Evolutionary conservation across 1,140 invertebrate genomes (phyloP).

Genomic region (Pseudomyrmex cubaensis): DNA sequence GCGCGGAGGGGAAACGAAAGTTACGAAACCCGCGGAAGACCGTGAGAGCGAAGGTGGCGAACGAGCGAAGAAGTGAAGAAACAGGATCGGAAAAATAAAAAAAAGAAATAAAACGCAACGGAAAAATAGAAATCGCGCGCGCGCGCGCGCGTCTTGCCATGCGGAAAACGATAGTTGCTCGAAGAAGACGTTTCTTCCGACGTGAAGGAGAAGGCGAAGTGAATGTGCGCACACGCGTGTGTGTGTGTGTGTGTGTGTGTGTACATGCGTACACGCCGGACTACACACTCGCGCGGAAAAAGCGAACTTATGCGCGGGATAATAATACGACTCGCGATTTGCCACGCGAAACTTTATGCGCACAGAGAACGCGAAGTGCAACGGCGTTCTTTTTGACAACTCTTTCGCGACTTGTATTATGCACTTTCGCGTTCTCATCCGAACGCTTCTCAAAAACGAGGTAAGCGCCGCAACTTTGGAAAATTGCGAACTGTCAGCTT

Average conservation of each 20-base stretch:
- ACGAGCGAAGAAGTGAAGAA: background rate
- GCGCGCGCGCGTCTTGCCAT: conserved; percentile 7
- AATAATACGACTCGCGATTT: conserved; percentile 37
- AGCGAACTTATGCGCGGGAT: conserved; percentile 39
- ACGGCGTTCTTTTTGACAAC: background rate
- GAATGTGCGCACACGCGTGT: background rate
- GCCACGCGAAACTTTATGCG: conserved; percentile 45
- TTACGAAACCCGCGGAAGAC: too few relatives aligned
- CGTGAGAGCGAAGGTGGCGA: background rate
- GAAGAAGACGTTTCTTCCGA: conserved; percentile 31
- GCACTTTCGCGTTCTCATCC: conserved; percentile 12
- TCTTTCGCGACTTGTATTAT: background rate
- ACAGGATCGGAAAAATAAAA: background rate
- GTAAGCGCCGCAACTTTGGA: background rate
- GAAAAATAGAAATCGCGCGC: conserved; percentile 26
- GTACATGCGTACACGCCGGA: background rate
- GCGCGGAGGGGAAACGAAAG: too few relatives aligned
- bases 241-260: too few relatives aligned
- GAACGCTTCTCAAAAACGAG: background rate
- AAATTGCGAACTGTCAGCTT: background rate
- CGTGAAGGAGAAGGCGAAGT: too few relatives aligned
- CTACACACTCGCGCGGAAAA: conserved; percentile 9
- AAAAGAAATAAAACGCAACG: conserved; percentile 33
- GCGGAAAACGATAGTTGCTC: conserved; percentile 24
- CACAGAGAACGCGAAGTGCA: conserved; percentile 2